Conservation (phyloP, 53 echinoderm and acorn worm species). For the Apostichopus leukothele region DNA sequence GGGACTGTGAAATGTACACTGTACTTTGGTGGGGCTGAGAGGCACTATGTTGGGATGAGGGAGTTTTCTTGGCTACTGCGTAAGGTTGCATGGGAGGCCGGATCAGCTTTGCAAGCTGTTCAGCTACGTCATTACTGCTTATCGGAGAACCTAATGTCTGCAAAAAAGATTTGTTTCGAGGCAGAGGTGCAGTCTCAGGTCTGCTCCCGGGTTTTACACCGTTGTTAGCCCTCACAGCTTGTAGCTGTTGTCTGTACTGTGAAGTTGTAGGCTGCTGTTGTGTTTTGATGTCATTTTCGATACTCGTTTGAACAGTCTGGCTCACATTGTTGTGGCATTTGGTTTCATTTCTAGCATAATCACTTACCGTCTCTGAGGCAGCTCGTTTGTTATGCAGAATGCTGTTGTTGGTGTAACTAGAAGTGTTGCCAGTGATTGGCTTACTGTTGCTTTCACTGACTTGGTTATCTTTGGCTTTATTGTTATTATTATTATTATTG, state of each 20-base stretch:
- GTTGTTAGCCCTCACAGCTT: neutral
- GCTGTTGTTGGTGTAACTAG: neutral
- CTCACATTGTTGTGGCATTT: neutral
- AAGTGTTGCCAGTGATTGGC: neutral
- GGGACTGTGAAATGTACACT: neutral
- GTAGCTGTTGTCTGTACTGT: neutral
- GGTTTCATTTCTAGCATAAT: no score
- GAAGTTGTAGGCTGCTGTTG: neutral
- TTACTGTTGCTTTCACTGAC: neutral
- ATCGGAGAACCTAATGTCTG: slow-evolving; percentile 30
- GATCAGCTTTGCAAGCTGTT: slow-evolving; percentile 28
- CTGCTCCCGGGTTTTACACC: neutral
- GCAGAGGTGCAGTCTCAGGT: slow-evolving; percentile 9
- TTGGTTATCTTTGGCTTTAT: neutral
- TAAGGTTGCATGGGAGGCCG: slow-evolving; percentile 8
- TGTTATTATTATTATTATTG: neutral
- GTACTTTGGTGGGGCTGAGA: neutral
- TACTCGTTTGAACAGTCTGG: neutral
- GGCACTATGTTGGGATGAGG: neutral
- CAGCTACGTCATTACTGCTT: neutral
- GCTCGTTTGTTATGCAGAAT: neutral
- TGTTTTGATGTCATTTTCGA: neutral
- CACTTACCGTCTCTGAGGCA: no score
- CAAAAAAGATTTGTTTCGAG: slow-evolving; percentile 39
- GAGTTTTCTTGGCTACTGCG: neutral